Evolutionary conservation across 2,888 invertebrate species (phyloP), one percentile per base, ranked within the genome.

Genomic region (Drosophila niveifrons): DNA sequence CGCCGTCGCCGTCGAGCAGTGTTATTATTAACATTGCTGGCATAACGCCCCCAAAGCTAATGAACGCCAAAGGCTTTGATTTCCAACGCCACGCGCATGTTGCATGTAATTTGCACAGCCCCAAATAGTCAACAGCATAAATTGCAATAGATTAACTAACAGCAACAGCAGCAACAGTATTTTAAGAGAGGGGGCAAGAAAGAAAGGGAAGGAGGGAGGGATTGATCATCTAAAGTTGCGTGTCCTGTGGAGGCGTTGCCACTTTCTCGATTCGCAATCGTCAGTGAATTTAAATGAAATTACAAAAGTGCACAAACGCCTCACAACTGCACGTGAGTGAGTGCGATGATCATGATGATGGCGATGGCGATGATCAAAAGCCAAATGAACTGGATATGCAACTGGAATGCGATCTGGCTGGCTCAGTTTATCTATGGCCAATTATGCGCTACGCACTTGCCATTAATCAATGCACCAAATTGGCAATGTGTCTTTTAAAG

Each of bases 11-110:
- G 56, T 31, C 13, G 46, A 28, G 63, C 56, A 56, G 56, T 56
- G 82, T 82, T 88, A 70, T 78, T 80, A 78, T 80, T 78, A 80
- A 75, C 78, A 75, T 78, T 72, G 81, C 78, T 70, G 52, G 74
- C 70, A 70, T 62, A 80, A 90, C 90, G 90, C 90, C 90, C 90
- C 90, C 85, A 85, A 82, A 90, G 90, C 90, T 90, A 90, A 90
- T 90, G 90, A 90, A 90, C 82, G 90, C 90, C 90, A 78, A 77
- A 79, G 82, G 90, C 90, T 66, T 85, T 81, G 85, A 87, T 85
- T 83, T 80, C 88, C 84, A 84, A 86, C 78, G 80, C 86, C 77
- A 78, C 66, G 66, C 78, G 71, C 74, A 72, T 79, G 82, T 87
- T 78, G 84, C 83, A 83, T 87, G 83, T 87, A 83, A 83, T 83